Evolutionary conservation across 2,113 vertebrate genomes (phyloP).

Genomic region (Vulpes vulpes): DNA sequence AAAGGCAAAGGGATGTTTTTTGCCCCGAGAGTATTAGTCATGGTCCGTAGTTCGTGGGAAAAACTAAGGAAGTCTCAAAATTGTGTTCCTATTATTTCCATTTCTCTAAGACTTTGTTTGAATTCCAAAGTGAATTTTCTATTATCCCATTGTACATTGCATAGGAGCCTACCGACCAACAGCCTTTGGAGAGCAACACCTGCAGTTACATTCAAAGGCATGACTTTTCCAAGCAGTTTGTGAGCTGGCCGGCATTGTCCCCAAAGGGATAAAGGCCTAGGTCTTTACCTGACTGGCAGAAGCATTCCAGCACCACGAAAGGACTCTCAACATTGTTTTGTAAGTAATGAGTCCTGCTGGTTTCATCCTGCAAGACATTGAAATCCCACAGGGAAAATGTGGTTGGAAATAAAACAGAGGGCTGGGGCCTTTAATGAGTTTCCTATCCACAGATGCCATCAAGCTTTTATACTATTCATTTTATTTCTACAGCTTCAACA

Average conservation of each 20-base stretch:
- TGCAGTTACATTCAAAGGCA: slow-evolving; percentile 93
- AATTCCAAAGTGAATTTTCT: slow-evolving; percentile 92
- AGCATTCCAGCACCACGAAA: slow-evolving; percentile 91
- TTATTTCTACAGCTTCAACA: slow-evolving; percentile 92
- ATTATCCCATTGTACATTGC: slow-evolving; percentile 90
- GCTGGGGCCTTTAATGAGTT: slow-evolving; percentile 92
- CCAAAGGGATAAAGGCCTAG: slow-evolving; percentile 89
- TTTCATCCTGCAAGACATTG: slow-evolving; percentile 91
- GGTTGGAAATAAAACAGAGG: slow-evolving; percentile 93
- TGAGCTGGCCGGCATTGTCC: slow-evolving; percentile 90
- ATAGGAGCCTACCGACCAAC: slow-evolving; percentile 90
- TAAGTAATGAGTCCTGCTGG: slow-evolving; percentile 93
- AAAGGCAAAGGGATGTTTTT: slow-evolving; percentile 89
- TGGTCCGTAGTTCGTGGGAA: slow-evolving; percentile 92
- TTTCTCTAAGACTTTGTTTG: slow-evolving; percentile 91
- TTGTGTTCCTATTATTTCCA: slow-evolving; percentile 93
- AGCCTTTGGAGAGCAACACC: slow-evolving; percentile 92
- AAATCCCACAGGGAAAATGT: slow-evolving; percentile 92
- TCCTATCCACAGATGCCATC: slow-evolving; percentile 94
- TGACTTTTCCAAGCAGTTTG: slow-evolving; percentile 90
- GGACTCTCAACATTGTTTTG: slow-evolving; percentile 92
- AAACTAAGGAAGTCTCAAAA: slow-evolving; percentile 92
- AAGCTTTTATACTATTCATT: slow-evolving; percentile 94
- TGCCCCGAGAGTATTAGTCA: slow-evolving; percentile 93
- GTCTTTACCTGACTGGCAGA: slow-evolving; percentile 94